Base-by-base conservation (phyloP, 2,797 vertebrate species). In the Leuciscus waleckii region DNA sequence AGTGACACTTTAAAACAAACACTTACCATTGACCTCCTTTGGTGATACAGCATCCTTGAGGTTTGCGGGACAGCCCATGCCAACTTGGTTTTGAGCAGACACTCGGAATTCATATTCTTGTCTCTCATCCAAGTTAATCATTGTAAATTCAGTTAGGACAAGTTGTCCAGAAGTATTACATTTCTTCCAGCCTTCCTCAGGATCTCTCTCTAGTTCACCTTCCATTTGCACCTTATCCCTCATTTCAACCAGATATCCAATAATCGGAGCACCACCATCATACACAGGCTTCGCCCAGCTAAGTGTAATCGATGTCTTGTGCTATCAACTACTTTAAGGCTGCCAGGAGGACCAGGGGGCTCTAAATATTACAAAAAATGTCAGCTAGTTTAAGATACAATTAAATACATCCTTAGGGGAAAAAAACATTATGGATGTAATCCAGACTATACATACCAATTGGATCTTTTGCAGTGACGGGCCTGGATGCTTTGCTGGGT, bases 101-200 rank as follows among this genome's bases (percentile, higher is more conserved):
- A 99, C 98, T 82, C 98, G 97, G 92, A 99, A 99, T 43, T 99
- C 98, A 21, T 99, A 99, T 88, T 98, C 95, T 19, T 95, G 95
- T 71, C 97, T 99, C 87, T 99, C 98, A 90, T 97, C 96, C 87
- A 99, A 93, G 87, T 96, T 96, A 37, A 92, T 92, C 13, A 97
- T 96, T 46, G 97, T 99, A 89, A 97, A 99, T 93, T 99, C 97
- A 86, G 95, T 98, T 85, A 97, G 95, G 87, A 99, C 96, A 90
- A 99, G 92, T 8, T 97, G 97, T 73, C 97, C 97, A 41, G 91
- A 93, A 74, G 97, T 97, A 89, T 98, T 98, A 17, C 98, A 98
- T 88, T 96, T 96, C 93, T 97, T 97, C 98, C 98, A 99, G 87
- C 97, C 97, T 92, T 96, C 97, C 39, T 98, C 93, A 67, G 95